Base-by-base conservation (phyloP, 2,888 invertebrate species). In the Cantharis flavilabris region DNA sequence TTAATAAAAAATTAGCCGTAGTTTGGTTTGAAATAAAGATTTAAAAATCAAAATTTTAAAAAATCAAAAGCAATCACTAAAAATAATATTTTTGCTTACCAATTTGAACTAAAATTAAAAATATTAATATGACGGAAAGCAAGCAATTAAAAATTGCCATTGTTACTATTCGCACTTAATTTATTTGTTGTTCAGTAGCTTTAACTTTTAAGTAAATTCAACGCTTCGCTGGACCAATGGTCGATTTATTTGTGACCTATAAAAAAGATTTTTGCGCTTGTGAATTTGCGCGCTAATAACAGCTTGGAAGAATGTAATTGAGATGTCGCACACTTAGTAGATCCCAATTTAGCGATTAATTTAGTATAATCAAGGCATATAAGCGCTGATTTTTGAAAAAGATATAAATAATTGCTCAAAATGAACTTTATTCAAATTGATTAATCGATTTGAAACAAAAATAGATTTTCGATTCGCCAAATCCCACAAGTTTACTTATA, bases 251-350 rank as follows among this genome's bases (percentile, higher is more conserved):
- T 26, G 65, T 11, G 65, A 23, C 65, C 65, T 67, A 67, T 23
- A 67, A 67, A 67, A 67, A n/a, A 67, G 65, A 67, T 67, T 67
- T 67, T 67, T 67, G 65, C 65, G 65, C 65, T 67, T 67, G 20
- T 26, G 65, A 67, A 67, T 67, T 67, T 67, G 23, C 14, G 65
- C 26, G 23, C 65, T 23, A 67, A 67, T 26, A 3, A 9, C 23
- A 49, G 49, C 49, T 23, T 67, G 9, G 13, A 7, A 67, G 16
- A 13, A 13, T 13, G n/a, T n/a, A 49, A 49, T 49, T 49, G n/a
- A 49, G 49, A 49, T 49, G 49, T 49, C 49, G 11, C 65, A 67
- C 23, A 26, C n/a, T 26, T 64, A 4, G 3, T 2, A 20, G 23
- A n/a, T 20, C 26, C n/a, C 14, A 67, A 9, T 16, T 13, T 2